Base-by-base conservation (phyloP, 2,797 vertebrate genomes). In the Sebastolobus altivelis region DNA sequence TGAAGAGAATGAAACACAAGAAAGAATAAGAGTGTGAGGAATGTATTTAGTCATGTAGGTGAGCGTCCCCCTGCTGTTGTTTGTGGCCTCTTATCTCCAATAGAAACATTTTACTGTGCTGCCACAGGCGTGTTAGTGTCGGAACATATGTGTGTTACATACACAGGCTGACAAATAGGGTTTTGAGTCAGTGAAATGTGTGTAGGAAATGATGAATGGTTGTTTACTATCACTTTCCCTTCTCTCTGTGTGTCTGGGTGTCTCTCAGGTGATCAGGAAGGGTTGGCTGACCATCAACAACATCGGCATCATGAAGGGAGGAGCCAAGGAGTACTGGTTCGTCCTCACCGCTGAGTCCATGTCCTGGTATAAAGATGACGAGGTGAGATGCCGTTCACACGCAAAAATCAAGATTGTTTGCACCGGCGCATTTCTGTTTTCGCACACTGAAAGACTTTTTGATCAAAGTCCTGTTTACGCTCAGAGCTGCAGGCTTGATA, bases 211-310 rank as follows among this genome's bases (percentile, higher is more conserved):
- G 14, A 16, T 31, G 60, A 37, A 33, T 56, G 1, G 14, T 67
- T 6, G 10, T 54, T 72, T 14, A 35, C 52, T 33, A n/a, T 75
- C 2, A 9, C 2, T 49, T 78, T 56, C 1, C 8, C 9, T 22
- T 33, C n/a, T 35, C 8, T 66, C 9, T 77, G n/a, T 74, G 20
- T 74, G 13, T 82, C 14, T 52, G 5, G 72, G 29, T 89, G n/a
- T 83, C 62, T 81, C 77, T 69, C 81, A 99, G 98, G 98, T 99
- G 88, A 99, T 99, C 94, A 97, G 98, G 60, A 99, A 99, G 93
- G 98, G 98, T 79, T 99, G 98, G 98, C 94, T 99, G 91, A 99
- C 98, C 90, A 99, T 99, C 94, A 99, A 98, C 94, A 99, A 99
- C 88, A 99, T 99, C 2, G 95, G 98, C 61, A 99, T 99, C 93